Evolutionary conservation across 1,140 invertebrate genomes (phyloP).

Genomic region (Neelides sp.): DNA sequence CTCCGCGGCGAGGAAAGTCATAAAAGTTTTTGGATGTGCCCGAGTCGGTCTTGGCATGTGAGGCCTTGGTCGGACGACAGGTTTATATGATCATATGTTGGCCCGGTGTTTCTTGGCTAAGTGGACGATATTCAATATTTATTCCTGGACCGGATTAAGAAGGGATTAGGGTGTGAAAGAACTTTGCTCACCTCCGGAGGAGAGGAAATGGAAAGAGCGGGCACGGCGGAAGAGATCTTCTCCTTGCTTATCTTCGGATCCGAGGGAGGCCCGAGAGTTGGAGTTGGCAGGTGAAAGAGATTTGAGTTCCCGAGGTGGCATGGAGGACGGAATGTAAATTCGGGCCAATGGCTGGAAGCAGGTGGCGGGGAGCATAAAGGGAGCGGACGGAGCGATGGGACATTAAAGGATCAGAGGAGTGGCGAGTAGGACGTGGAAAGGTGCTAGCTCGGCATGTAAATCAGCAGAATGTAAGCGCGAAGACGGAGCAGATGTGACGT

Average conservation of each 20-base stretch:
- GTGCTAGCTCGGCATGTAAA: constrained; percentile 1
- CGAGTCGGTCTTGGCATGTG: constrained; percentile 23
- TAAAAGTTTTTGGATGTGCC: constrained; percentile 30
- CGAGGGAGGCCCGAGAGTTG: too few species aligned
- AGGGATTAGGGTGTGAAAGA: too few species aligned
- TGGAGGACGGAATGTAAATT: constrained; percentile 19
- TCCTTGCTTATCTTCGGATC: too few species aligned
- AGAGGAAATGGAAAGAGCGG: not conserved
- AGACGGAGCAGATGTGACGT: constrained; percentile 15
- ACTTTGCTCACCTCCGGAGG: too few species aligned
- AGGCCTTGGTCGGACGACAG: constrained; percentile 26
- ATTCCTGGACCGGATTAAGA: too few species aligned
- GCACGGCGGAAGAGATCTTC: too few species aligned
- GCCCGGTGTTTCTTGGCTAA: too few species aligned
- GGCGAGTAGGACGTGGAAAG: not conserved
- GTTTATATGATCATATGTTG: constrained; percentile 32
- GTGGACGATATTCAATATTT: too few species aligned
- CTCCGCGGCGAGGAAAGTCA: constrained; percentile 16
- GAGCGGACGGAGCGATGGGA: constrained; percentile 14
- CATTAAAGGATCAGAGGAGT: constrained; percentile 22
- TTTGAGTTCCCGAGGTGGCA: too few species aligned
- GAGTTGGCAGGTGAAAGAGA: not conserved
- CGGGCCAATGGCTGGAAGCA: constrained; percentile 15
- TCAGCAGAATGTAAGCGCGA: constrained; percentile 2
- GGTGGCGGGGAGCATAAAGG: constrained; percentile 13